These are phyloP conservation scores for Drosophila burlai DNA, from an alignment of 1,140 invertebrate species.

Conservation along the genomic window DNA sequence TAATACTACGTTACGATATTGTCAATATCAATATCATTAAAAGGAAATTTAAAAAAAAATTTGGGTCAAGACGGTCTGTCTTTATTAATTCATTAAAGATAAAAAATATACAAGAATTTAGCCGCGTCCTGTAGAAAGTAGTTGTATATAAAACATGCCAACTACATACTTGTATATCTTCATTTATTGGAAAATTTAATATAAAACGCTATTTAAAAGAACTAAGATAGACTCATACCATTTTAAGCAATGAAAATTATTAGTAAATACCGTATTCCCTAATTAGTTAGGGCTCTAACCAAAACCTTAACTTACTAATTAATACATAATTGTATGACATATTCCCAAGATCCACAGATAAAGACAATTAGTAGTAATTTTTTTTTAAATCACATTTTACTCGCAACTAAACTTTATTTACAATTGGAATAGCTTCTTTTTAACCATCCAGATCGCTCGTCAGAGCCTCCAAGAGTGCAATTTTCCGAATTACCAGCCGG, in stretches of 20 bases:
- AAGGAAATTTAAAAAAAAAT: no score
- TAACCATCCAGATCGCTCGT: constrained; percentile 43
- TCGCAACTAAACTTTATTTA: constrained; percentile 66
- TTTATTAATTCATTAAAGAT: neutral
- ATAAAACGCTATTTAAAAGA: neutral
- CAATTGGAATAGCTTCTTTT: constrained; percentile 34
- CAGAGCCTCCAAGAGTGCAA: constrained; percentile 6
- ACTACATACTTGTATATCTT: no score
- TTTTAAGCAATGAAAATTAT: no score
- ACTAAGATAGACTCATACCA: no score
- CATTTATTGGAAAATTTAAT: neutral
- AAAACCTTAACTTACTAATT: neutral
- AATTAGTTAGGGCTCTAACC: no score
- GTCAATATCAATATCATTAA: no score
- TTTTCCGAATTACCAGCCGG: constrained; percentile 57
- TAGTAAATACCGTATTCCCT: neutral
- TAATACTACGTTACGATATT: no score
- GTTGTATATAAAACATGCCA: neutral
- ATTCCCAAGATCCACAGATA: neutral
- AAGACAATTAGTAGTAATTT: neutral
- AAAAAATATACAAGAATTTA: neutral
- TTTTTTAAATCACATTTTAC: constrained; percentile 57
- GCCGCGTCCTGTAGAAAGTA: neutral
- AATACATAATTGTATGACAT: neutral
- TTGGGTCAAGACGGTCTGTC: no score